Evolutionary conservation across 1,140 invertebrate genomes (phyloP).

Genomic region (Rhynchophorus ferrugineus): DNA sequence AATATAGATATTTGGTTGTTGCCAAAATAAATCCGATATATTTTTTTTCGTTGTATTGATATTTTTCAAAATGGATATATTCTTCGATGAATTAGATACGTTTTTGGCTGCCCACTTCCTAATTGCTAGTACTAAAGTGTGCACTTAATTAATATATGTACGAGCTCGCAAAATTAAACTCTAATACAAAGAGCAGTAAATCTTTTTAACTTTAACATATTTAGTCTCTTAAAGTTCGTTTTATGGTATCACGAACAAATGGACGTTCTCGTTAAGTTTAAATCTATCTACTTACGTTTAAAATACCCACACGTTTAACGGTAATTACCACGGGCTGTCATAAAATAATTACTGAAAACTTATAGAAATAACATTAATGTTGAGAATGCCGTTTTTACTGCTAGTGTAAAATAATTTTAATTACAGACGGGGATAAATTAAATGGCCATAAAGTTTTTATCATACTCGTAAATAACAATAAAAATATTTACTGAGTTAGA

Average conservation of each 20-base stretch:
- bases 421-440: neutral
- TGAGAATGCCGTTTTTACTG: neutral
- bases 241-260: neutral
- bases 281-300: neutral
- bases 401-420: neutral
- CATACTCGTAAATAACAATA: conserved; percentile 3
- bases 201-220: neutral
- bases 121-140: too few species aligned
- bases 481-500: conserved; percentile 1
- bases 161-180: too few species aligned
- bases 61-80: too few species aligned
- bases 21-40: too few species aligned
- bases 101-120: too few species aligned
- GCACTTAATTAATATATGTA: too few species aligned
- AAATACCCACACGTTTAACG: neutral
- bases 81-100: too few species aligned
- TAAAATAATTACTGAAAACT: neutral
- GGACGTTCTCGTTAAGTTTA: neutral
- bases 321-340: neutral
- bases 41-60: too few species aligned
- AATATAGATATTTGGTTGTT: too few species aligned
- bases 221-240: neutral
- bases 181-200: neutral
- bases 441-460: conserved; percentile 3
- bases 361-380: neutral